These are phyloP conservation scores for Leucoptera coffeella DNA, from an alignment of 2,888 invertebrate species.

Conservation along the genomic window DNA sequence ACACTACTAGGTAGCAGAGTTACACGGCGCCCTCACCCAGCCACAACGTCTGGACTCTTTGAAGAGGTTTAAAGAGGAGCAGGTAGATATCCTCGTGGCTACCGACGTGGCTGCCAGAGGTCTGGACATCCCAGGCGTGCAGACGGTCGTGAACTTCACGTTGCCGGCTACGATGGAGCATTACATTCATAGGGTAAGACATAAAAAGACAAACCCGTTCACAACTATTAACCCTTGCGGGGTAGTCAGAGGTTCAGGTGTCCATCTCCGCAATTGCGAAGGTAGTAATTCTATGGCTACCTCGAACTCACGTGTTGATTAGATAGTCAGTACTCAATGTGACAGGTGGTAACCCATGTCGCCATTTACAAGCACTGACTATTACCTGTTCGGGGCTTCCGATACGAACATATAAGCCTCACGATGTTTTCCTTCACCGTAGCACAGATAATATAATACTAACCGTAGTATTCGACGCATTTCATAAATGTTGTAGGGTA, in stretches of 20 bases:
- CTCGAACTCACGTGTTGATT: too few relatives aligned
- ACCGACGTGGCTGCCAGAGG: constrained; percentile 94
- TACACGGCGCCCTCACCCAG: constrained; percentile 96
- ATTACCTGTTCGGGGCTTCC: too few relatives aligned
- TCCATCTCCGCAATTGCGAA: too few relatives aligned
- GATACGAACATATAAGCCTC: constrained; percentile 88
- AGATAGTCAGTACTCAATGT: too few relatives aligned
- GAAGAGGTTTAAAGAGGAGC: constrained; percentile 79
- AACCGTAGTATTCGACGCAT: too few relatives aligned
- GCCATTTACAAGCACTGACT: too few relatives aligned
- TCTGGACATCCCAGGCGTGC: constrained; percentile 93
- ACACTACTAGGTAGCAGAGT: constrained; percentile 60
- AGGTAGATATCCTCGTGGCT: constrained; percentile 81
- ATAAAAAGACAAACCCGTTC: constrained; percentile 86
- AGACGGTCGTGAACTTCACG: constrained; percentile 94
- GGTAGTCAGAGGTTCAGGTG: too few relatives aligned
- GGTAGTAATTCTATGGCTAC: too few relatives aligned
- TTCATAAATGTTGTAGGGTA: constrained; percentile 88
- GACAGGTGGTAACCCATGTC: too few relatives aligned
- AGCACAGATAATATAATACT: too few relatives aligned
- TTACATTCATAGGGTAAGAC: constrained; percentile 80
- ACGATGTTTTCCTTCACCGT: too few relatives aligned
- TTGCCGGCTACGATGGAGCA: constrained; percentile 93
- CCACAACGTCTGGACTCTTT: constrained; percentile 88
- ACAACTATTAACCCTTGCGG: too few relatives aligned